A percentile compares a stretch with the other conserved stretches of the same genome.
These are phyloP conservation scores for Nyctereutes procyonoides DNA, from an alignment of 2,113 vertebrate species.

Conservation along the genomic window DNA sequence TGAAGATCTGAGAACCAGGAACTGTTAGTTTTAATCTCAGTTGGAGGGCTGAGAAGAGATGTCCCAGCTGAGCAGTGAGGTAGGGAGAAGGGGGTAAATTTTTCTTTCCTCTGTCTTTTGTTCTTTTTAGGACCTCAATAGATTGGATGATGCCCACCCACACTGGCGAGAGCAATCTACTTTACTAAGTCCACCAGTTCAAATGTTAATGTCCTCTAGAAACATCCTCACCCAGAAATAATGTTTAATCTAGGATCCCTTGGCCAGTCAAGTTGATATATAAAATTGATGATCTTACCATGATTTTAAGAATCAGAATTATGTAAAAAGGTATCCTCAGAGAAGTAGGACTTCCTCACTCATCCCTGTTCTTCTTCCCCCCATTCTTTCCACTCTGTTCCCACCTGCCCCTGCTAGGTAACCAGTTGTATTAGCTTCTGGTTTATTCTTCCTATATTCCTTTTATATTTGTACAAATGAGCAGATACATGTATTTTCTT, in stretches of 20 bases:
- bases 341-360: neutral
- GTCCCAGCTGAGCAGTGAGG: neutral
- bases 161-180: neutral
- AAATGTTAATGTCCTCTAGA: neutral
- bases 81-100: neutral
- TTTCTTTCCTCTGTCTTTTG: neutral
- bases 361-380: neutral
- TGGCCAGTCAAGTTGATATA: neutral
- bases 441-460: neutral
- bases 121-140: neutral
- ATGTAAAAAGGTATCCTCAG: neutral
- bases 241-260: neutral
- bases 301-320: neutral
- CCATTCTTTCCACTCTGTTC: neutral
- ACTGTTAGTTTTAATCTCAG: neutral
- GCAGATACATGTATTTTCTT: neutral
- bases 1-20: neutral
- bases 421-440: neutral
- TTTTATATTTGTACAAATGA: conserved; percentile 5
- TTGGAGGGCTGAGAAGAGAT: neutral
- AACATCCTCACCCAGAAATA: neutral
- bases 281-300: neutral
- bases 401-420: neutral
- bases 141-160: neutral
- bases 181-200: neutral